These are phyloP conservation scores for Parapsyche elsis DNA, from an alignment of 1,140 invertebrate genomes.

Conservation along the genomic window DNA sequence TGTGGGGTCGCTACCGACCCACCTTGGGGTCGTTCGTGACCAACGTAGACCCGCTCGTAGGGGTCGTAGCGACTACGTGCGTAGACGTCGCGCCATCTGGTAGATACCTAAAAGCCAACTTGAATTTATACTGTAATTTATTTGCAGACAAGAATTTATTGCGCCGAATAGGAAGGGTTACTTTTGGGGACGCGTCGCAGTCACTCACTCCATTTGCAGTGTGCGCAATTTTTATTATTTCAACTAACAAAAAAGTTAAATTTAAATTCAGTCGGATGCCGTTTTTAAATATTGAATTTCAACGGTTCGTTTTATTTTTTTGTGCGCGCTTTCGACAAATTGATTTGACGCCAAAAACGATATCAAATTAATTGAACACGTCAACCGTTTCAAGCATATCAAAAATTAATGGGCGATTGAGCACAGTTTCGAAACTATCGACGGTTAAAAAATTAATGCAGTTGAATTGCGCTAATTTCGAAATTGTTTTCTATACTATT, in stretches of 20 bases:
- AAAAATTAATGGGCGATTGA: neutral
- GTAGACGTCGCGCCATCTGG: slow-evolving; percentile 13
- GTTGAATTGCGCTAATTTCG: too few species aligned
- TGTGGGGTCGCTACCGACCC: neutral
- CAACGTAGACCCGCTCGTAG: neutral
- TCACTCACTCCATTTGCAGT: too few species aligned
- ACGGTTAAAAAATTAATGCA: too few species aligned
- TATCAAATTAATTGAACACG: slow-evolving; percentile 2
- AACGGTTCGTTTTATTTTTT: neutral
- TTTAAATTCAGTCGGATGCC: too few species aligned
- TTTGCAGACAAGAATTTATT: neutral
- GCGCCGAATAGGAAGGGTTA: neutral
- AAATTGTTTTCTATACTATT: too few species aligned
- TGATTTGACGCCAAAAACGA: neutral
- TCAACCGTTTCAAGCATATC: neutral
- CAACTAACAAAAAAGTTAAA: too few species aligned
- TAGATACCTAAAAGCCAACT: neutral
- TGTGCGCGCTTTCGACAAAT: neutral
- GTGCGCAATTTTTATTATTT: too few species aligned
- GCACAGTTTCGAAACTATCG: neutral
- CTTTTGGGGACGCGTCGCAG: neutral
- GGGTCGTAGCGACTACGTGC: slow-evolving; percentile 12
- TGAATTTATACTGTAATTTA: neutral
- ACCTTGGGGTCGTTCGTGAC: slow-evolving; percentile 29
- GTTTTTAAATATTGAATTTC: too few species aligned